These are phyloP conservation scores for Agonopterix alstromeriana DNA, from an alignment of 2,888 invertebrate genomes.

Conservation along the genomic window DNA sequence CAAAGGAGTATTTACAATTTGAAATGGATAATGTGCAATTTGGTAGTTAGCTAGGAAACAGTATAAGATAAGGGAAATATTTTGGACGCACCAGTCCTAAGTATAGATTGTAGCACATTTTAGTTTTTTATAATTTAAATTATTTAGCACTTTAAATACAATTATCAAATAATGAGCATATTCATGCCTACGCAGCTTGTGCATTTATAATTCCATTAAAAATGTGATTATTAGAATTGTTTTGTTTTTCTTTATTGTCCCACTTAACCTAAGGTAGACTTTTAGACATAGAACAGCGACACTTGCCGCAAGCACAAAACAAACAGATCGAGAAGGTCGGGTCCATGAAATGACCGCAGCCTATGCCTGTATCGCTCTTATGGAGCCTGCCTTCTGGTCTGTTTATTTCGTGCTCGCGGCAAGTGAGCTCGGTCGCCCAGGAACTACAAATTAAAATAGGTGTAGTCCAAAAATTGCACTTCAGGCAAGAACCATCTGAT, in stretches of 20 bases:
- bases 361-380: no score
- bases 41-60: slow-evolving; percentile 23
- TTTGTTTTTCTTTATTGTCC: background rate
- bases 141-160: slow-evolving; percentile 62
- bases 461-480: no score
- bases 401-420: no score
- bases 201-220: slow-evolving; percentile 72
- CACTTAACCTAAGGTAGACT: no score
- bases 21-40: slow-evolving; percentile 26
- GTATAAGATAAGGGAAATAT: slow-evolving; percentile 34
- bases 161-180: slow-evolving; percentile 52
- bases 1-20: background rate
- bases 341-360: no score
- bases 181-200: slow-evolving; percentile 65
- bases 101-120: slow-evolving; percentile 55
- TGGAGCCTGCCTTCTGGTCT: no score
- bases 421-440: no score
- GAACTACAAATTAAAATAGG: no score
- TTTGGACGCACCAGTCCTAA: slow-evolving; percentile 66
- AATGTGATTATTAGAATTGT: slow-evolving; percentile 61
- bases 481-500: no score
- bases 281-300: no score
- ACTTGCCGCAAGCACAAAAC: no score
- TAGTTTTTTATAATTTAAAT: slow-evolving; percentile 49
- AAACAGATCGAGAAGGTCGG: no score